Conservation (phyloP, 2,888 invertebrate species). For the Epistrophella euchroma region DNA sequence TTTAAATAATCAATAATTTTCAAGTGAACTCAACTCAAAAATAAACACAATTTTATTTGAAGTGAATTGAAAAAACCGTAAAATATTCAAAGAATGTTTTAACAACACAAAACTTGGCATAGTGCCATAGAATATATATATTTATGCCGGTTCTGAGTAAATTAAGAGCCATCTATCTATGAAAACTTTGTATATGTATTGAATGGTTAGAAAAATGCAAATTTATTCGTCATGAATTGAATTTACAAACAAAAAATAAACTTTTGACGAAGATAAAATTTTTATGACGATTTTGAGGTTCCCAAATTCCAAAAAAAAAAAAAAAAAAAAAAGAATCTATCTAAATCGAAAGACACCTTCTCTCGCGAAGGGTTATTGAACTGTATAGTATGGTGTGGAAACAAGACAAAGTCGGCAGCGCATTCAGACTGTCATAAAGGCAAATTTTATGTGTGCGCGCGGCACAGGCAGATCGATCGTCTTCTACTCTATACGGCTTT, state of each 20-base stretch:
- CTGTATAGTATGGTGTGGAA: not conserved
- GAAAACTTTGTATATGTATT: conserved; percentile 8
- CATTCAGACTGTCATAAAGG: conserved; percentile 46
- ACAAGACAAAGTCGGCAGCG: conserved; percentile 29
- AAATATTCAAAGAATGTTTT: conserved; percentile 20
- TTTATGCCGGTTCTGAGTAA: conserved; percentile 13
- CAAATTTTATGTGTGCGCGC: conserved; percentile 44
- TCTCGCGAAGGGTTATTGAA: conserved; percentile 68
- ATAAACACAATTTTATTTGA: not conserved
- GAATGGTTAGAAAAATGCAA: conserved; percentile 52
- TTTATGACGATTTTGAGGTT: conserved; percentile 15
- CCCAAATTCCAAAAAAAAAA: not conserved
- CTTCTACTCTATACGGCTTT: conserved; percentile 47
- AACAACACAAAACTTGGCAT: conserved; percentile 24
- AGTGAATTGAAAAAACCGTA: not conserved
- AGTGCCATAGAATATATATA: conserved; percentile 4
- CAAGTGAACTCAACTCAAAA: not conserved
- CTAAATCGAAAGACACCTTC: conserved; percentile 19
- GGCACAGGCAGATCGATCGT: not conserved
- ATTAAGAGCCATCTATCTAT: conserved; percentile 4
- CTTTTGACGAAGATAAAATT: not conserved
- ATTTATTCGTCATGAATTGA: conserved; percentile 59
- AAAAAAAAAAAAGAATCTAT: not conserved
- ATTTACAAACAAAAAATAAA: conserved; percentile 26
- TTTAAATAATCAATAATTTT: not conserved